Evolutionary conservation across 2,888 invertebrate species (phyloP), one percentile per base, ranked within the genome.

Genomic region (Troides helena): DNA sequence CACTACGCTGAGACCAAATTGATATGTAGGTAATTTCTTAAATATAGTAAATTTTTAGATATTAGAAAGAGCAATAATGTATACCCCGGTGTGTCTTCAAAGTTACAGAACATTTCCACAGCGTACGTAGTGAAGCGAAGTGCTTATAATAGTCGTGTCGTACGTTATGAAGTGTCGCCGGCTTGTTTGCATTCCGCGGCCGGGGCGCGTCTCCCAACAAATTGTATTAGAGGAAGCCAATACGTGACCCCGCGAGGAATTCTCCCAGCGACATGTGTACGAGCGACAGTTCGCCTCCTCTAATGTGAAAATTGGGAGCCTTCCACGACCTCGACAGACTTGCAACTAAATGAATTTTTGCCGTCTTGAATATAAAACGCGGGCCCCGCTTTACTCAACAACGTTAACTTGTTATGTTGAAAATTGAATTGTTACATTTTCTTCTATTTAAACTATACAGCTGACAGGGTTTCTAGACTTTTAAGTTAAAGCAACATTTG

Each of bases 141-240:
- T 83, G 80, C 76, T 78, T 84, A 85, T 88, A 87, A 90, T 89
- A 86, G 86, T 81, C 85, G 80, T 84, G 86, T 81, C 85, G 80
- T 84, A 80, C 83, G 84, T 85, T 87, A 85, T 85, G 84, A 85
- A 85, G 84, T 86, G 82, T 81, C 78, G 80, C 74, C 73, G 73
- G 73, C 78, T 79, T 81, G 83, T 88, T 88, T 86, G 85, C 86
- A 89, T 89, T 87, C 88, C 81, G 78, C 80, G 82, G 77, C 82
- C 82, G 84, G 72, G 77, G 76, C 84, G 81, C 85, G 84, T 85
- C 87, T 87, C 82, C 81, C 79, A 87, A 86, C 87, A 90, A 90
- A 91, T 91, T 90, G 85, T 89, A 89, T 91, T 90, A 90, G 87
- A 87, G 83, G 87, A 82, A 83, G 84, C 83, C 85, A 81, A 86